Evolutionary conservation across 2,113 vertebrate species (phyloP).

Genomic region (Toxostoma redivivum): DNA sequence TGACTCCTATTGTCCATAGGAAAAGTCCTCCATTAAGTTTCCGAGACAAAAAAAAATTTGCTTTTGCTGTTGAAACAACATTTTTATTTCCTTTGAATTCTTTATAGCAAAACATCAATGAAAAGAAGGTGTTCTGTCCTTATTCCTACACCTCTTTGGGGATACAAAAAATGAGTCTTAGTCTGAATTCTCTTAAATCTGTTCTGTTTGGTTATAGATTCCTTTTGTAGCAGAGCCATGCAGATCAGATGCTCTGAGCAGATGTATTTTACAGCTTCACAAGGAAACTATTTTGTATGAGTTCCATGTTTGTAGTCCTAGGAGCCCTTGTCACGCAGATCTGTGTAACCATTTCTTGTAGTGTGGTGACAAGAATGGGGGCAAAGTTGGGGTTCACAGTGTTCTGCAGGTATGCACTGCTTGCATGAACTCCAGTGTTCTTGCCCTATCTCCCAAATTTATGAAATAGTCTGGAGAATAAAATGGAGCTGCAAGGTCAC

Average conservation of each 20-base stretch:
- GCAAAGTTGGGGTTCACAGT: not conserved
- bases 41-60: not conserved
- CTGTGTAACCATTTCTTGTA: not conserved
- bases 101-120: not conserved
- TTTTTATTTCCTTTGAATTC: not conserved
- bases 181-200: not conserved
- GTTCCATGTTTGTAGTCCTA: not conserved
- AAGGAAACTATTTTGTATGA: not conserved
- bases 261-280: not conserved
- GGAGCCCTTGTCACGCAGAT: not conserved
- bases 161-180: not conserved
- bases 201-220: not conserved
- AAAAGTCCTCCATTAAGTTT: not conserved
- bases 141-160: not conserved
- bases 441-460: not conserved
- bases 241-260: not conserved
- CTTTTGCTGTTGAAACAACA: not conserved
- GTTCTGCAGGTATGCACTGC: not conserved
- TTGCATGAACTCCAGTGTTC: not conserved
- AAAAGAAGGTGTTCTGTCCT: not conserved
- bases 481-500: not conserved
- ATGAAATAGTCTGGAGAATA: not conserved
- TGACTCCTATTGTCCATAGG: not conserved
- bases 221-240: not conserved
- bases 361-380: not conserved